These are phyloP conservation scores for Ceriagrion tenellum DNA, from an alignment of 2,888 invertebrate species.

Conservation along the genomic window DNA sequence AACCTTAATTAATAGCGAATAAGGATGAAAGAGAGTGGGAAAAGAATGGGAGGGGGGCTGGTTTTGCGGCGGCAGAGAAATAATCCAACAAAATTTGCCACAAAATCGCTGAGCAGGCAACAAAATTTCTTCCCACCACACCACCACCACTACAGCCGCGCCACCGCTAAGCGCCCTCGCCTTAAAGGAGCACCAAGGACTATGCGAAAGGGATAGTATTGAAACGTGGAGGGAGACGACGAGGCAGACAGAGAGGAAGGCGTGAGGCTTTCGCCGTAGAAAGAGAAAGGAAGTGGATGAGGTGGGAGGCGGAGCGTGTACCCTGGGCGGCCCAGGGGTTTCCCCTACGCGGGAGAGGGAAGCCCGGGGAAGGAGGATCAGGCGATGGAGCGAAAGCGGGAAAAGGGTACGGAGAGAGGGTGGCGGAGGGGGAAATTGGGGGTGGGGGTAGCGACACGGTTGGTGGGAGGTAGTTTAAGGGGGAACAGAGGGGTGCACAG, in stretches of 20 bases:
- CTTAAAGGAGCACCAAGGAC: not conserved
- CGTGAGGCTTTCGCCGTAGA: not conserved
- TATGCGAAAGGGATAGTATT: not conserved
- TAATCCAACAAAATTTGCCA: conserved; percentile 16
- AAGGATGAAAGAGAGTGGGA: not conserved
- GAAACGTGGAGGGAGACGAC: not conserved
- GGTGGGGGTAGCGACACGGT: too few species aligned
- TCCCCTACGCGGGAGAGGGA: not conserved
- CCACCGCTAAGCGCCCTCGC: not conserved
- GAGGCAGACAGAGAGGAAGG: not conserved
- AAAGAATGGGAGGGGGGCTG: not conserved
- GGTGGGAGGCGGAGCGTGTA: not conserved
- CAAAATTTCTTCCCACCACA: not conserved
- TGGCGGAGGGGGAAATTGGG: not conserved
- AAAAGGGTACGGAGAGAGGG: not conserved
- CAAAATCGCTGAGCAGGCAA: not conserved
- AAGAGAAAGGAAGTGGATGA: not conserved
- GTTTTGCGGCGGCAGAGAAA: not conserved
- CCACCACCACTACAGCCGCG: not conserved
- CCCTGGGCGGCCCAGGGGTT: not conserved
- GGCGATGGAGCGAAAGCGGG: not conserved
- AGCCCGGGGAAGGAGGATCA: not conserved
- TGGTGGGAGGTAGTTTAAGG: not conserved
- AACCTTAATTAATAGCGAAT: not conserved
- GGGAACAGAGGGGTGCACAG: not conserved